Base-by-base conservation (phyloP, 2,797 vertebrate genomes). In the Peromyscus nudipes region DNA sequence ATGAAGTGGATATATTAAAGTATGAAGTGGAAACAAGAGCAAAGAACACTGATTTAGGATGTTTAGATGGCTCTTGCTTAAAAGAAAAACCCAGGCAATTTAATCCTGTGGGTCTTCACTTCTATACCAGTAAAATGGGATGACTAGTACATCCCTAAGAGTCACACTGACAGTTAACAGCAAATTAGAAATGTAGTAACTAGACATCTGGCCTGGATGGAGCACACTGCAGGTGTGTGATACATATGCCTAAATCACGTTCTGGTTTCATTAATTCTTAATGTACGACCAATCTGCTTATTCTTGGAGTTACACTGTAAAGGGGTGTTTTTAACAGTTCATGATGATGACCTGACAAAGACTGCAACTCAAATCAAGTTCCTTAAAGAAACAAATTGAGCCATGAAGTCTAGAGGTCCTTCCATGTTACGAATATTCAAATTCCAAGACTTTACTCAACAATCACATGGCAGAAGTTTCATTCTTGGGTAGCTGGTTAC, bases 331-430 rank as follows among this genome's bases (percentile, higher is more conserved):
- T 84, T 65, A 2, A 52, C 55, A 92, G 94, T 84, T 84, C 76
- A 91, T 40, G 31, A 92, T 37, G 64, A 80, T 85, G 6, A 29
- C 43, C 23, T 16, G 67, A 60, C 57, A 55, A 77, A 90, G 81
- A 94, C 21, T 64, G 34, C 43, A 55, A 40, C 14, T 96, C 49
- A 80, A 71, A 84, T n/a, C 52, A 34, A 82, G 8, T 82, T 90
- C 49, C 91, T 91, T 87, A 92, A 93, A 93, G 6, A 55, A 46
- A 17, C 49, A 40, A 60, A 87, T 40, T 91, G 95, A 87, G 95
- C 75, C 40, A 37, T 11, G 43, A 27, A 10, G 6, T 25, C 4
- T 69, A 49, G 34, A 79, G n/a, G 75, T 84, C 37, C 11, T 85
- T 83, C 46, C 34, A 60, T 69, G 17, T 46, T 57, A 17, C 27